Evolutionary conservation across 2,888 invertebrate genomes (phyloP).

Genomic region (Uropetala carovei): DNA sequence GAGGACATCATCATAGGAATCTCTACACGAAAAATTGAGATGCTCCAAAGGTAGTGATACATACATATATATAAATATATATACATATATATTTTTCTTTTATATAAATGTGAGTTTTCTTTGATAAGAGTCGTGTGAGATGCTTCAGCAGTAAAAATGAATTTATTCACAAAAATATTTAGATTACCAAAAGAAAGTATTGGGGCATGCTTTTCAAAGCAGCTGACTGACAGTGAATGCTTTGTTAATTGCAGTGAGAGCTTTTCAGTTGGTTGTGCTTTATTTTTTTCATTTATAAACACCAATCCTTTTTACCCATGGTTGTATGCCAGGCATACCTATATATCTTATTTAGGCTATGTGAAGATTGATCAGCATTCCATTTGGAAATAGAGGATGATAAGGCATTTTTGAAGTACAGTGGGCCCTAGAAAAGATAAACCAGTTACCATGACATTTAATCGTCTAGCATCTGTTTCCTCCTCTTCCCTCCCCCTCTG

Average conservation of each 20-base stretch:
- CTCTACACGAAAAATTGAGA: slow-evolving; percentile 40
- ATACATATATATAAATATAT: slow-evolving; percentile 56
- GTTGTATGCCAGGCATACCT: not conserved
- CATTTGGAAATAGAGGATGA: not conserved
- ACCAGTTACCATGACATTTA: slow-evolving; percentile 25
- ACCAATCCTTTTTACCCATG: slow-evolving; percentile 3
- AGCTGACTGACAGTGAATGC: slow-evolving; percentile 35
- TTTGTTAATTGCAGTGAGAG: slow-evolving; percentile 38
- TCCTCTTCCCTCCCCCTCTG: not conserved
- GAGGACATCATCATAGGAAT: slow-evolving; percentile 53
- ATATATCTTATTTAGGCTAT: not conserved
- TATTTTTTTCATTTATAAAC: not conserved
- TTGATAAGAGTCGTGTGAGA: slow-evolving; percentile 38
- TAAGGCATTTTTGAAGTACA: slow-evolving; percentile 16
- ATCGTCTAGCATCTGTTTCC: slow-evolving; percentile 37
- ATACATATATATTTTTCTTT: not conserved
- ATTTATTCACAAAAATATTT: slow-evolving; percentile 45
- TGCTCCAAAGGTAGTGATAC: slow-evolving; percentile 45
- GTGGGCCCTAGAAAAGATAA: slow-evolving; percentile 40
- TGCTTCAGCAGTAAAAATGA: slow-evolving; percentile 29
- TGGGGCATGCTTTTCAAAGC: slow-evolving; percentile 7
- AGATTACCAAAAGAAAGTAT: slow-evolving; percentile 15
- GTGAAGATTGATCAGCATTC: slow-evolving; percentile 3
- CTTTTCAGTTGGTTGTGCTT: slow-evolving; percentile 41
- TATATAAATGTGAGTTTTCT: slow-evolving; percentile 9